Base-by-base conservation (phyloP, 1,140 invertebrate species). In the Coenobita brevimanus region DNA sequence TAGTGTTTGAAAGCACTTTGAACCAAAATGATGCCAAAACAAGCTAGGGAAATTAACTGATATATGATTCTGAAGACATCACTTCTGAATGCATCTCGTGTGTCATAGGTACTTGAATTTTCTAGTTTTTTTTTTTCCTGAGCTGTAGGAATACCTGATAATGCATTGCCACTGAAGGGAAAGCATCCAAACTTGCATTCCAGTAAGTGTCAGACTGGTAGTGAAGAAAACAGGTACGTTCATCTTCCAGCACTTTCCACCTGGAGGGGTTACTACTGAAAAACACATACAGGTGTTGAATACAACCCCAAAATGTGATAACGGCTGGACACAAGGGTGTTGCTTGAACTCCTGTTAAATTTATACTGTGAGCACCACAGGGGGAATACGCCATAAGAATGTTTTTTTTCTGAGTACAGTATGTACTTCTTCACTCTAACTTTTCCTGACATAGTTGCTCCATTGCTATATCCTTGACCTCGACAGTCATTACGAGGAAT, bases 401-500 rank as follows among this genome's bases (percentile, higher is more conserved):
- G 36, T 75, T 75, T 75, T 43, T 75, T n/a, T 43, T 75, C 8
- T 75, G 71, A n/a, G n/a, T n/a, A n/a, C n/a, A 24, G 24, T 13
- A 75, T 43, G 71, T 75, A 41, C 71, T 75, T 75, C 33, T 38
- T 38, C 33, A 75, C 71, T 75, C 43, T 75, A 30, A 75, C 30
- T 75, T 75, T 75, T 75, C 33, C 71, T 13, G 71, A 75, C 71
- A 75, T 75, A 43, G 36, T 75, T 75, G 71, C 71, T 24, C 71
- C 30, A 75, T 75, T 75, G 43, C 43, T n/a, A 21, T 75, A 75
- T 36, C 33, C 71, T n/a, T 75, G 71, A 6, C 71, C 41, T 75
- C 71, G 36, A 75, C 71, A 75, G n/a, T 75, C 71, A 75, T 41
- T 75, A 41, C 13, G 43, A 75, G 71, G 71, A 75, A 75, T 75